A percentile compares a stretch with the other conserved stretches of the same genome.
Conservation (phyloP, 2,113 vertebrate genomes). For the Menidia beryllina region DNA sequence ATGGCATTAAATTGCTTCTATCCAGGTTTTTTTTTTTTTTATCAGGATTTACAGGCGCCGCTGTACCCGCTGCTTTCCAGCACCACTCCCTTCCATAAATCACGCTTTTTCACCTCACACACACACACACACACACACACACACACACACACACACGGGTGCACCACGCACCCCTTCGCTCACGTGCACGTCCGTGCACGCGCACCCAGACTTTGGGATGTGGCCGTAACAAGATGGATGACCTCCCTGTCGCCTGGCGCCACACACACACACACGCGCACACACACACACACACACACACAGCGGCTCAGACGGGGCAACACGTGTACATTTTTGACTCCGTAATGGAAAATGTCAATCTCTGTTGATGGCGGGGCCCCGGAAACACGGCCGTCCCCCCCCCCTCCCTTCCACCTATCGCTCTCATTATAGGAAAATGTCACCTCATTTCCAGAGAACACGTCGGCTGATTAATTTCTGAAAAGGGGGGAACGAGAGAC, state of each 20-base stretch:
- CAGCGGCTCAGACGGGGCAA: slow-evolving; percentile 64
- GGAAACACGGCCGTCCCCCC: slow-evolving; percentile 66
- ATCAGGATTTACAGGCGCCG: slow-evolving; percentile 83
- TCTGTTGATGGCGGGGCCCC: slow-evolving; percentile 65
- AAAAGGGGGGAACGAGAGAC: slow-evolving; percentile 46
- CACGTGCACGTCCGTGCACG: slow-evolving; percentile 42
- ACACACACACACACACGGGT: slow-evolving; percentile 22
- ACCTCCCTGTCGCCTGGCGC: slow-evolving; percentile 70
- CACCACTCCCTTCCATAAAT: slow-evolving; percentile 82
- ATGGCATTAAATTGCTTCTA: slow-evolving; percentile 86
- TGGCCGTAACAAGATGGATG: slow-evolving; percentile 77
- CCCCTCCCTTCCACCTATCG: slow-evolving; percentile 67
- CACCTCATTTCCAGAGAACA: slow-evolving; percentile 80
- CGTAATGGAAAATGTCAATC: slow-evolving; percentile 87
- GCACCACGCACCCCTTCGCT: slow-evolving; percentile 18
- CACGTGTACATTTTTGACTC: slow-evolving; percentile 84
- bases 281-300: slow-evolving; percentile 6
- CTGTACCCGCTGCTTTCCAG: slow-evolving; percentile 74
- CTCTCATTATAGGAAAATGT: slow-evolving; percentile 83
- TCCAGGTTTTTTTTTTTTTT: slow-evolving; percentile 81
- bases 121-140: slow-evolving; percentile 20
- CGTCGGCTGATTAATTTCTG: slow-evolving; percentile 78
- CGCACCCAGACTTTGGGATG: slow-evolving; percentile 64
- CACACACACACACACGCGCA: slow-evolving; percentile 33
- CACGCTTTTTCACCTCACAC: slow-evolving; percentile 66